Evolutionary conservation across 2,888 invertebrate genomes (phyloP).

Genomic region (Bursaphelenchus okinawaensis): DNA sequence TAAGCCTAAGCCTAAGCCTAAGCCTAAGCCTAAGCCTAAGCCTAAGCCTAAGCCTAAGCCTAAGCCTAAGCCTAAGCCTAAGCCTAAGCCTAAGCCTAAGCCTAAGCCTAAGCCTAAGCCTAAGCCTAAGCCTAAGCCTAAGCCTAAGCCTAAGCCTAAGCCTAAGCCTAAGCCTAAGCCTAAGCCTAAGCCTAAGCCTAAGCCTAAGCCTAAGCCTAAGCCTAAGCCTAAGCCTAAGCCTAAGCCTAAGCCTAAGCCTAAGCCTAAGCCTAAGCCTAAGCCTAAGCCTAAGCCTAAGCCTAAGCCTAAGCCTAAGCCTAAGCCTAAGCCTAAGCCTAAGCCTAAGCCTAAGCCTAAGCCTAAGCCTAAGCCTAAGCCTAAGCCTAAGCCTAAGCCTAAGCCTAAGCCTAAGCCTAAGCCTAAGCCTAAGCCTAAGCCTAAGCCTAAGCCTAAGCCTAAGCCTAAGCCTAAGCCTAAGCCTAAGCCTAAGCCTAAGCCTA

Average conservation of each 20-base stretch:
- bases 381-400: constrained; percentile 25
- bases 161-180: constrained; percentile 23
- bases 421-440: constrained; percentile 28
- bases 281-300: constrained; percentile 28
- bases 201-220: constrained; percentile 25
- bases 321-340: constrained; percentile 30
- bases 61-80: constrained; percentile 27
- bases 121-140: constrained; percentile 19
- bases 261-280: constrained; percentile 28
- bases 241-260: constrained; percentile 24
- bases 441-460: constrained; percentile 29
- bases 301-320: constrained; percentile 29
- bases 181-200: constrained; percentile 23
- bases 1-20: constrained; percentile 24
- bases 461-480: constrained; percentile 26
- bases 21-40: background rate
- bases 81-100: constrained; percentile 24
- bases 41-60: constrained; percentile 20
- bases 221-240: constrained; percentile 24
- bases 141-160: constrained; percentile 25
- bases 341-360: constrained; percentile 32
- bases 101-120: constrained; percentile 25
- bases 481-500: constrained; percentile 28
- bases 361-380: constrained; percentile 30
- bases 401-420: constrained; percentile 25